Conservation (phyloP, 1,140 invertebrate species). For the Temnothorax longispinosus region DNA sequence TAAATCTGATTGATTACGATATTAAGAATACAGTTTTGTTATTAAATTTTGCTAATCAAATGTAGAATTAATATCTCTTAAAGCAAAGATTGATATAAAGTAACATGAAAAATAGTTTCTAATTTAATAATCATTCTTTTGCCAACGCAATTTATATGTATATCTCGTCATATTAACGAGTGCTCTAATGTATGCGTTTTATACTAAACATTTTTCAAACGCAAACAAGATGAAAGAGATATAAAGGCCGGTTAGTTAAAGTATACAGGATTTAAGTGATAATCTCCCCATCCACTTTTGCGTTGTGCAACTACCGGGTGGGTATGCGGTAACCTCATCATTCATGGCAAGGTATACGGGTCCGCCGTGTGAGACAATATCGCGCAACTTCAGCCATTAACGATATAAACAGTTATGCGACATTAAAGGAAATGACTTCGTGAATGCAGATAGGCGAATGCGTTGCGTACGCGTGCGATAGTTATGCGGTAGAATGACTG, state of each 20-base stretch:
- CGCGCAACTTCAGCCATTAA: slow-evolving; percentile 37
- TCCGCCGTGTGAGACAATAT: slow-evolving; percentile 34
- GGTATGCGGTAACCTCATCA: slow-evolving; percentile 18
- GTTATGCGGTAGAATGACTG: slow-evolving; percentile 40
- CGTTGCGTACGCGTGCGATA: slow-evolving; percentile 40
- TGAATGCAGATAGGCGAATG: slow-evolving; percentile 39
- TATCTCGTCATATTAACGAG: neutral
- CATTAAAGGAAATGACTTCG: slow-evolving; percentile 29
- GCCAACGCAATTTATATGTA: neutral
- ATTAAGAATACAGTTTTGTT: neutral
- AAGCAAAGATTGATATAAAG: neutral
- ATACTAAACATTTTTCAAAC: slow-evolving; percentile 7
- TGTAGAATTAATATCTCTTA: neutral
- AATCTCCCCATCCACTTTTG: slow-evolving; percentile 18
- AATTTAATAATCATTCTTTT: neutral
- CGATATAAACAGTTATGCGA: slow-evolving; percentile 49
- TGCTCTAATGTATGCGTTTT: neutral
- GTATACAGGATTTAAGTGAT: slow-evolving; percentile 15
- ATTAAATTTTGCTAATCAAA: neutral
- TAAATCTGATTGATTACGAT: neutral
- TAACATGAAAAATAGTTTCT: neutral
- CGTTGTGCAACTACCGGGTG: neutral
- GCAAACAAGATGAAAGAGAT: slow-evolving; percentile 26
- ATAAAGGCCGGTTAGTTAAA: neutral
- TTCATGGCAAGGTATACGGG: slow-evolving; percentile 15